phyloP scores from a whole-genome alignment of 2,888 invertebrate genomes.

The Ganaspis brasiliensis region DNA sequence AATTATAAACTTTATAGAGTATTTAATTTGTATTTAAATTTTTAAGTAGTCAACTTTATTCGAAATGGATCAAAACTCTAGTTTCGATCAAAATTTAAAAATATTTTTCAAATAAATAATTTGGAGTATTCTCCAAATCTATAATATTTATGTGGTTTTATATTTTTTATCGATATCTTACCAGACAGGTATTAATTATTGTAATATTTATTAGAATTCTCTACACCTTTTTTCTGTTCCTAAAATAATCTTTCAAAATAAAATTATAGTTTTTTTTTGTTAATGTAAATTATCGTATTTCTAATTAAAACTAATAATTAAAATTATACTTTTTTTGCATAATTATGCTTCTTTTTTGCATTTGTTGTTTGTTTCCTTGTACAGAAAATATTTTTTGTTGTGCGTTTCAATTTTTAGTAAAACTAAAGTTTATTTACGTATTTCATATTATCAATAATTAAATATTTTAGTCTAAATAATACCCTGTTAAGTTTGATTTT shows the following conservation, averaged over 20 bases:
- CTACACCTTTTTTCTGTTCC: constrained; percentile 33
- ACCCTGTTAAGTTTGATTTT: constrained; percentile 35
- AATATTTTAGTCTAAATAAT: constrained; percentile 42
- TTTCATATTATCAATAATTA: constrained; percentile 41
- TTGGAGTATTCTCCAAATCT: not conserved
- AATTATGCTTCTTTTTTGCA: not conserved
- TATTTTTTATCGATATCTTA: constrained; percentile 62
- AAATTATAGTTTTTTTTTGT: too few species aligned
- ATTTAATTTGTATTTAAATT: not conserved
- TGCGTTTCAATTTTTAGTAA: too few species aligned
- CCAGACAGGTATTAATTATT: constrained; percentile 63
- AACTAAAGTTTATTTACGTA: not conserved
- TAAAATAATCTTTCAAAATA: constrained; percentile 4
- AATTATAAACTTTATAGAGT: constrained; percentile 16
- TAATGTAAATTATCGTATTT: too few species aligned
- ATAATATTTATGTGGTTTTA: not conserved
- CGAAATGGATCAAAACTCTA: not conserved
- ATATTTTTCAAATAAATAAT: not conserved
- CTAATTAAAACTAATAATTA: too few species aligned
- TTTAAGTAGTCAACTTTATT: constrained; percentile 5
- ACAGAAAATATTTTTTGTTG: too few species aligned
- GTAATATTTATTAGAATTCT: constrained; percentile 37
- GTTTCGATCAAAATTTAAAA: constrained; percentile 1
- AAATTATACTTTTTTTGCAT: too few species aligned
- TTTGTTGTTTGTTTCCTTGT: not conserved